Percentiles rank a stretch among this genome's conserved stretches.
Evolutionary conservation across 2,888 invertebrate species (phyloP).

Genomic region (Parelbella ahira): DNA sequence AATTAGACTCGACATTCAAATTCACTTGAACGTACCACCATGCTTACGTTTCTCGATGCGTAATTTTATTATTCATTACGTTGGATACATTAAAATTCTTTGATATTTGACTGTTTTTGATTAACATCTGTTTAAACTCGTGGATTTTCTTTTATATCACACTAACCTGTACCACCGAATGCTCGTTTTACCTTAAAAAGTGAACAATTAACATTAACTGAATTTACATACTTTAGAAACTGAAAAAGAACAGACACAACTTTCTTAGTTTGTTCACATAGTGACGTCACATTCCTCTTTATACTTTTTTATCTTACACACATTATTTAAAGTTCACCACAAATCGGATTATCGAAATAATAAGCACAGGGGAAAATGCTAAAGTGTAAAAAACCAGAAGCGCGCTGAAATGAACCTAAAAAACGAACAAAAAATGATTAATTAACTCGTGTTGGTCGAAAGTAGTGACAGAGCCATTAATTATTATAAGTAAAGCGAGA

Average conservation of each 20-base stretch:
- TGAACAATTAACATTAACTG: too few relatives aligned
- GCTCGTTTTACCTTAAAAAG: too few relatives aligned
- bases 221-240: too few relatives aligned
- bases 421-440: conserved; percentile 13
- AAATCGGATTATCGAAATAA: conserved; percentile 5
- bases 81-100: too few relatives aligned
- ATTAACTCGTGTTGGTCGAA: conserved; percentile 6
- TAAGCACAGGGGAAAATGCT: neutral
- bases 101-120: neutral
- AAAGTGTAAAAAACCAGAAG: conserved; percentile 1
- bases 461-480: conserved; percentile 13
- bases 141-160: too few relatives aligned
- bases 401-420: neutral
- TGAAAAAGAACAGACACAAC: too few relatives aligned
- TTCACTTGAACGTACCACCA: neutral
- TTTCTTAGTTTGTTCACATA: too few relatives aligned
- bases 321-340: neutral
- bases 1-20: conserved; percentile 1
- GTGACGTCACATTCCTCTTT: neutral
- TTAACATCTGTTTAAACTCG: too few relatives aligned
- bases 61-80: too few relatives aligned
- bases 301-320: neutral
- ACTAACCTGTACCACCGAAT: too few relatives aligned
- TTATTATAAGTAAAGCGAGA: conserved; percentile 11
- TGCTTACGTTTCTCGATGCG: neutral